Evolutionary conservation across 1,140 invertebrate genomes (phyloP).

Genomic region (Saxidomus purpurata): DNA sequence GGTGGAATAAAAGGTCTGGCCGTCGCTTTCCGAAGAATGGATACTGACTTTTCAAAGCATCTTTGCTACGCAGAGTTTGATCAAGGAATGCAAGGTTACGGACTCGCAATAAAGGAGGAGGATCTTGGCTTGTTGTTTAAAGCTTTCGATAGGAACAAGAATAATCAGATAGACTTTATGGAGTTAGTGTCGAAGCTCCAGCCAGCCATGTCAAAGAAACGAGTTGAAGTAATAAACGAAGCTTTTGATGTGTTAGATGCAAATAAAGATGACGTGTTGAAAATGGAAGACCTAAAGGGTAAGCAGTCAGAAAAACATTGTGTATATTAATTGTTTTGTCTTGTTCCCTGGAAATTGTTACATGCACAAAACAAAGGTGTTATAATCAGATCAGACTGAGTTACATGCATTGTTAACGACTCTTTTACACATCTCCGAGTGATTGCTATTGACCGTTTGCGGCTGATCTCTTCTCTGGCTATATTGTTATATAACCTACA

Average conservation of each 20-base stretch:
- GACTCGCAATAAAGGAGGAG: slow-evolving; percentile 67
- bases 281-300: slow-evolving; percentile 93
- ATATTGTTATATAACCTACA: too few species aligned
- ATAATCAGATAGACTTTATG: slow-evolving; percentile 79
- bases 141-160: slow-evolving; percentile 78
- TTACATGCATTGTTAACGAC: not conserved
- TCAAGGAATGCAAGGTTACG: slow-evolving; percentile 73
- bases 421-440: not conserved
- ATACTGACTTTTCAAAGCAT: slow-evolving; percentile 64
- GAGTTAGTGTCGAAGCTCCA: slow-evolving; percentile 79
- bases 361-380: not conserved
- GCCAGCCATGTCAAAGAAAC: slow-evolving; percentile 93
- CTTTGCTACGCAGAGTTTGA: slow-evolving; percentile 60
- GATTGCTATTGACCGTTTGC: not conserved
- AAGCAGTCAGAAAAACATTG: not conserved
- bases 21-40: slow-evolving; percentile 67
- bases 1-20: slow-evolving; percentile 66
- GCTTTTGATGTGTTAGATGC: slow-evolving; percentile 96
- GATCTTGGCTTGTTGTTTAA: slow-evolving; percentile 78
- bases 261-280: slow-evolving; percentile 94
- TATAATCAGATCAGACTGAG: not conserved
- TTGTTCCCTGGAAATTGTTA: not conserved
- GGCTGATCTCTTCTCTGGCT: too few species aligned
- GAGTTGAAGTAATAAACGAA: slow-evolving; percentile 92
- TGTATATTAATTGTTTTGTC: not conserved